These are phyloP conservation scores for Petrocephalus sullivani DNA, from an alignment of 2,797 vertebrate genomes.

Conservation along the genomic window DNA sequence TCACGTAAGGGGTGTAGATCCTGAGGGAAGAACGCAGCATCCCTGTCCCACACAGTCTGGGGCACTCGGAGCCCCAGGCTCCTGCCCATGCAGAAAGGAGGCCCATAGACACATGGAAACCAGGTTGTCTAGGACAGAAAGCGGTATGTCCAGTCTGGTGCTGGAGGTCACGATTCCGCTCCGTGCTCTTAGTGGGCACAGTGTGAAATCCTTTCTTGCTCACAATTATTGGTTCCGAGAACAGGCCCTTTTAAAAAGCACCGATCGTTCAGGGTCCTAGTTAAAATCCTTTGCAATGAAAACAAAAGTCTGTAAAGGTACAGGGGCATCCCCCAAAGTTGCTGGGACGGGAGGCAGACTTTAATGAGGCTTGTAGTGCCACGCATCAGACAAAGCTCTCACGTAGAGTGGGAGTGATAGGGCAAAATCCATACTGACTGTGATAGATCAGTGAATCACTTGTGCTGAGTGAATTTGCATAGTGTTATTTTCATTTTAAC, in stretches of 20 bases:
- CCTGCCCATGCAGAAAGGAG: background rate
- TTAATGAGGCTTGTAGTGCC: background rate
- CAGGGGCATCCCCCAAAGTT: background rate
- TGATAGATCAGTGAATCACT: conserved; percentile 18
- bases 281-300: conserved; percentile 10
- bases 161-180: background rate
- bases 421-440: background rate
- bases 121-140: background rate
- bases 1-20: background rate
- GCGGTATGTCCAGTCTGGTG: background rate
- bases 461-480: background rate
- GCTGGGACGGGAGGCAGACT: background rate
- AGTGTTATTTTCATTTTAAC: conserved; percentile 11
- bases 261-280: background rate
- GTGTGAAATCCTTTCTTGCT: background rate
- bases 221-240: conserved; percentile 1
- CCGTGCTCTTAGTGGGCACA: background rate
- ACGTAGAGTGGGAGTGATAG: background rate
- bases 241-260: background rate
- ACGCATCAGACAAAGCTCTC: background rate
- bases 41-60: background rate
- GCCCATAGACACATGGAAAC: background rate
- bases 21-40: background rate
- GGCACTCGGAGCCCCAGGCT: background rate
- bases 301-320: background rate